Conservation (phyloP, 2,888 invertebrate genomes). For the Steromphala cineraria region DNA sequence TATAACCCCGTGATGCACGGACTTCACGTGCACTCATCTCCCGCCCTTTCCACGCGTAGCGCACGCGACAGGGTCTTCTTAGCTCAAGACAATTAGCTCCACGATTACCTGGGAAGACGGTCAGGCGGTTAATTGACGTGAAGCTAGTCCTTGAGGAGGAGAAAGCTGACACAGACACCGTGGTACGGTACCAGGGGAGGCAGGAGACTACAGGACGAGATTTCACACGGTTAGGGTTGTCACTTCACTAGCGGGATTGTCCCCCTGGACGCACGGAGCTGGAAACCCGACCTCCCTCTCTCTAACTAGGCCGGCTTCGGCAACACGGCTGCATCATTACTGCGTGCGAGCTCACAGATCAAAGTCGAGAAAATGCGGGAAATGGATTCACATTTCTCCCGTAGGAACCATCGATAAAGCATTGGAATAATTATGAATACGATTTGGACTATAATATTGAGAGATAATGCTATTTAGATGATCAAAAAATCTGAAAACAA, state of each 20-base stretch:
- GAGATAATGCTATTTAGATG: too few relatives aligned
- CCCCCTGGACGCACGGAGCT: not conserved
- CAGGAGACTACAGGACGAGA: not conserved
- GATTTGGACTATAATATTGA: too few relatives aligned
- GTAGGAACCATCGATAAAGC: too few relatives aligned
- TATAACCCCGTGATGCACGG: not conserved
- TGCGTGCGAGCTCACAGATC: too few relatives aligned
- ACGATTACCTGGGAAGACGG: constrained; percentile 4
- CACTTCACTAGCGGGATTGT: not conserved
- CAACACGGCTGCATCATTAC: too few relatives aligned
- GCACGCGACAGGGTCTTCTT: constrained; percentile 7
- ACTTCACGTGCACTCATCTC: not conserved
- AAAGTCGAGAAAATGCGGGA: too few relatives aligned
- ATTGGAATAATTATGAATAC: too few relatives aligned
- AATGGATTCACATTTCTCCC: too few relatives aligned
- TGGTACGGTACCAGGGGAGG: not conserved
- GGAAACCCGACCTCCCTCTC: not conserved
- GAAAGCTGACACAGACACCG: constrained; percentile 5
- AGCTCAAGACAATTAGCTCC: not conserved
- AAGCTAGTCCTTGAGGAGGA: not conserved
- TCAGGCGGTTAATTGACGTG: not conserved
- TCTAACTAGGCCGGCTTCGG: not conserved
- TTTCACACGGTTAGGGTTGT: constrained; percentile 3
- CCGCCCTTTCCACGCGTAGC: not conserved
- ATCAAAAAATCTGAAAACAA: too few relatives aligned